phyloP scores from a whole-genome alignment of 2,797 vertebrate genomes.

The Hyperoplus lanceolatus region DNA sequence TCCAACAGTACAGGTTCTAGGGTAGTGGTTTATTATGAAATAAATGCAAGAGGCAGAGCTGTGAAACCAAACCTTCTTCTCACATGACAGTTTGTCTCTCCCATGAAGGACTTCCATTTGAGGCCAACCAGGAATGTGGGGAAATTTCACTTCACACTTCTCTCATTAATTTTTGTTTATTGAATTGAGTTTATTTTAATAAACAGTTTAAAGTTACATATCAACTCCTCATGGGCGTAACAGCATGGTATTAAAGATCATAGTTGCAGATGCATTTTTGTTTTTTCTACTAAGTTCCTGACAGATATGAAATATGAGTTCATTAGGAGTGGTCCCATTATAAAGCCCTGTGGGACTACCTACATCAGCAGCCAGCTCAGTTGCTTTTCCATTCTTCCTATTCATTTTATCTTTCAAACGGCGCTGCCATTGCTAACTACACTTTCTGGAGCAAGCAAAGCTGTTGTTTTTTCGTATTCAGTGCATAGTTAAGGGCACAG shows the following conservation, averaged over 20 bases:
- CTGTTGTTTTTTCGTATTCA: slow-evolving; percentile 85
- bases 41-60: slow-evolving; percentile 40
- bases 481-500: slow-evolving; percentile 81
- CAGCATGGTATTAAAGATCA: slow-evolving; percentile 45
- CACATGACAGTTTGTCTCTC: slow-evolving; percentile 49
- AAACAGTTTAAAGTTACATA: slow-evolving; percentile 65
- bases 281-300: slow-evolving; percentile 62
- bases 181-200: slow-evolving; percentile 57
- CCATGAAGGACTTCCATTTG: slow-evolving; percentile 61
- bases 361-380: slow-evolving; percentile 53
- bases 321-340: slow-evolving; percentile 79
- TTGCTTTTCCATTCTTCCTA: slow-evolving; percentile 69
- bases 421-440: slow-evolving; percentile 70
- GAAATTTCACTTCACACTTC: slow-evolving; percentile 61
- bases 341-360: slow-evolving; percentile 75
- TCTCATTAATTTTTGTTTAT: slow-evolving; percentile 69
- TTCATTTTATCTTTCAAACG: slow-evolving; percentile 77
- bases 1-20: slow-evolving; percentile 22
- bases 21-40: slow-evolving; percentile 57
- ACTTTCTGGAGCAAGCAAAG: slow-evolving; percentile 72
- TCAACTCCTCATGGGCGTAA: slow-evolving; percentile 51
- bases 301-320: slow-evolving; percentile 81
- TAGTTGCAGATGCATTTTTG: slow-evolving; percentile 59
- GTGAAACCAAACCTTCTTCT: slow-evolving; percentile 46
- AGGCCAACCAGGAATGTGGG: slow-evolving; percentile 26